Percentiles rank a stretch among this genome's conserved stretches.
Conservation (phyloP, 2,888 invertebrate species). For the Phengaris alcon region DNA sequence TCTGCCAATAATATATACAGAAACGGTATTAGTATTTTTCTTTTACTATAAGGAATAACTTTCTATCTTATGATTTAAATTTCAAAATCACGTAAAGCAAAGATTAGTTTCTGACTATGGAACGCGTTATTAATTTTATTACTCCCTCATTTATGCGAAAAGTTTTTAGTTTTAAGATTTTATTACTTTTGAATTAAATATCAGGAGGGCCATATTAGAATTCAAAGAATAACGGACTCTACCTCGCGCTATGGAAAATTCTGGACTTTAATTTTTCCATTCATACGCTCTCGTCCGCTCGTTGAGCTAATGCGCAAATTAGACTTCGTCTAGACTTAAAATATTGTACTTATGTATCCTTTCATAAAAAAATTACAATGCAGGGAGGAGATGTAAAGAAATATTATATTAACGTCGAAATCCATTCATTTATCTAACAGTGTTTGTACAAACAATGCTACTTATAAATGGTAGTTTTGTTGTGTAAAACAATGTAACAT, state of each 20-base stretch:
- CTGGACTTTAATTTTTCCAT: constrained; percentile 41
- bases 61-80: not conserved
- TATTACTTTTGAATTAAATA: constrained; percentile 24
- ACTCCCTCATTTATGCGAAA: constrained; percentile 19
- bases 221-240: constrained; percentile 41
- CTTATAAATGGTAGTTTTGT: not conserved
- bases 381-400: not conserved
- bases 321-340: constrained; percentile 57
- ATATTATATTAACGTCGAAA: not conserved
- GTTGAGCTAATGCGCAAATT: constrained; percentile 46
- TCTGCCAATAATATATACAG: not conserved
- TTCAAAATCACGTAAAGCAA: constrained; percentile 3
- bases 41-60: not conserved
- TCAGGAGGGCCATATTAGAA: constrained; percentile 34
- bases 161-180: constrained; percentile 27
- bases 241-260: constrained; percentile 39
- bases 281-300: constrained; percentile 39
- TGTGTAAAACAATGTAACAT: not conserved
- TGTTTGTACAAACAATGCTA: not conserved
- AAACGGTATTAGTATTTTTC: not conserved
- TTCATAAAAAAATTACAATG: not conserved
- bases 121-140: constrained; percentile 20
- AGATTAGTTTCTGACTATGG: not conserved
- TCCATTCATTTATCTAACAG: too few species aligned
- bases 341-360: constrained; percentile 42